These are phyloP conservation scores for Rhincodon typus DNA, from an alignment of 2,797 vertebrate genomes.

Conservation along the genomic window DNA sequence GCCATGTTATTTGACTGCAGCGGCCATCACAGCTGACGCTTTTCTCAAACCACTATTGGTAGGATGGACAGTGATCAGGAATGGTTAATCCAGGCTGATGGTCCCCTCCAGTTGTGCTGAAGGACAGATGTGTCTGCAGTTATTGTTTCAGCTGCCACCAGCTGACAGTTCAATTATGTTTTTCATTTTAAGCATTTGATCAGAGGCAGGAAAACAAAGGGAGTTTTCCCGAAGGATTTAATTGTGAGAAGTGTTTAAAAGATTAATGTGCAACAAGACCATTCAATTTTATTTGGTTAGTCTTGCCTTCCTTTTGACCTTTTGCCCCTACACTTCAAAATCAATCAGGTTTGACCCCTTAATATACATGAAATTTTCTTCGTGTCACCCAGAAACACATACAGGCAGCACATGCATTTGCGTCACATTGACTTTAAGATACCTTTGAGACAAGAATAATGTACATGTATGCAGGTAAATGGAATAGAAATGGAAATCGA, in stretches of 20 bases:
- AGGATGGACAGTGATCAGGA: background rate
- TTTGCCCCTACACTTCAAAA: background rate
- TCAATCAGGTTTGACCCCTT: background rate
- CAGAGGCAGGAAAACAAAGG: background rate
- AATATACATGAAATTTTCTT: background rate
- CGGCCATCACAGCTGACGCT: too few relatives aligned
- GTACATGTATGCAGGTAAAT: constrained; percentile 14
- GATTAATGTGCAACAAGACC: background rate
- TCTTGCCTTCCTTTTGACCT: background rate
- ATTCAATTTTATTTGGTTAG: too few relatives aligned
- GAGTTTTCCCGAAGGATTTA: background rate
- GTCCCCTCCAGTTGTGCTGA: background rate
- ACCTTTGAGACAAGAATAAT: constrained; percentile 24
- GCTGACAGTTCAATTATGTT: constrained; percentile 4
- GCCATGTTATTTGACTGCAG: background rate
- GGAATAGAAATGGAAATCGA: background rate
- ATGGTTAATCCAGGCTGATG: background rate
- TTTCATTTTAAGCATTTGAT: background rate
- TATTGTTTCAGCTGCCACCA: background rate
- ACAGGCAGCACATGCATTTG: background rate
- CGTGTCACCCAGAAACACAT: background rate
- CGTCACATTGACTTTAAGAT: background rate
- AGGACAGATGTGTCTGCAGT: background rate
- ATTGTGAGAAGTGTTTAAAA: constrained; percentile 1
- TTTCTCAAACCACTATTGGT: background rate